A percentile compares a stretch with the other conserved stretches of the same genome.
Conservation (phyloP, 1,140 invertebrate genomes). For the Drosophila insularis region DNA sequence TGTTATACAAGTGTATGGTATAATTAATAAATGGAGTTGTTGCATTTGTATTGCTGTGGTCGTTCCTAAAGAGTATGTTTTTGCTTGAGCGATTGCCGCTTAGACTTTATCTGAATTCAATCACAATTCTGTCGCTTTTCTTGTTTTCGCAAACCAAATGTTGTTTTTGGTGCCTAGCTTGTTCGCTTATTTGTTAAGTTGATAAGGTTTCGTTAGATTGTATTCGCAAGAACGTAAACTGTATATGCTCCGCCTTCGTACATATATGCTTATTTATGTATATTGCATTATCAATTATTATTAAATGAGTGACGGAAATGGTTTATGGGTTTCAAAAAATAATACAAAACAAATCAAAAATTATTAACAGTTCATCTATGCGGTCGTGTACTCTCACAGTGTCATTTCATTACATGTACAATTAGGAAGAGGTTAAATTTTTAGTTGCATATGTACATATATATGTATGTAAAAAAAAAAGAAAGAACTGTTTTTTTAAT, state of each 20-base stretch:
- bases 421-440: too few species aligned
- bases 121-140: constrained; percentile 15
- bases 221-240: constrained; percentile 6
- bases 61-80: constrained; percentile 9
- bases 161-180: constrained; percentile 49
- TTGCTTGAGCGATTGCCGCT: constrained; percentile 8
- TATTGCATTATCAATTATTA: constrained; percentile 19
- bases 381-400: too few species aligned
- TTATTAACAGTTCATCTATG: too few species aligned
- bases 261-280: not conserved
- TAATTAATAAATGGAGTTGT: constrained; percentile 68
- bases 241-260: not conserved
- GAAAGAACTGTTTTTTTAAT: too few species aligned
- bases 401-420: too few species aligned
- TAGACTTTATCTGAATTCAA: constrained; percentile 50
- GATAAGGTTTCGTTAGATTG: constrained; percentile 41
- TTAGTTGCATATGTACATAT: too few species aligned
- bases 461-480: too few species aligned
- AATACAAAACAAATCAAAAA: not conserved
- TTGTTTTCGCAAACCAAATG: constrained; percentile 57
- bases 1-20: constrained; percentile 54
- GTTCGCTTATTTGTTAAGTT: constrained; percentile 39
- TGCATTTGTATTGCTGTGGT: constrained; percentile 24
- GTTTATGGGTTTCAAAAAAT: constrained; percentile 15
- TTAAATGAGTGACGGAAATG: constrained; percentile 34